Evolutionary conservation across 2,113 vertebrate species (phyloP).

Genomic region (Protomyctophum bolini): DNA sequence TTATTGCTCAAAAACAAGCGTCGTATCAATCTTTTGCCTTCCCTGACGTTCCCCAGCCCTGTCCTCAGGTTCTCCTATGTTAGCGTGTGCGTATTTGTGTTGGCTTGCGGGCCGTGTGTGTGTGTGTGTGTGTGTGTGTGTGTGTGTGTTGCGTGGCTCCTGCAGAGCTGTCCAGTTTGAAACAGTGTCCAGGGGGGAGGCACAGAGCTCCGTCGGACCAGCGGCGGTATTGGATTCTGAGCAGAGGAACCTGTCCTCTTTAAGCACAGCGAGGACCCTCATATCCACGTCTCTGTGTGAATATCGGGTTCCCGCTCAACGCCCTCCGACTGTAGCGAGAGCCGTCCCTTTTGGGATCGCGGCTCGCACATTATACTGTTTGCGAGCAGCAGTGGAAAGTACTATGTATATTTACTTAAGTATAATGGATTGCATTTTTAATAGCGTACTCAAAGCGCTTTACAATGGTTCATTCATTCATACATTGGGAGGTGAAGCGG

Average conservation of each 20-base stretch:
- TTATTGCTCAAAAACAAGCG: slow-evolving; percentile 21
- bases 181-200: slow-evolving; percentile 39
- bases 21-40: slow-evolving; percentile 22
- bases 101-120: slow-evolving; percentile 37
- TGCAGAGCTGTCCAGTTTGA: slow-evolving; percentile 53
- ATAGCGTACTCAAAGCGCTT: no score
- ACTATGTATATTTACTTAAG: no score
- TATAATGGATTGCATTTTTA: no score
- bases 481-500: no score
- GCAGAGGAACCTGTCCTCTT: slow-evolving; percentile 51
- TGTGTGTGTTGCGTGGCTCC: slow-evolving; percentile 16
- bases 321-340: slow-evolving; percentile 1
- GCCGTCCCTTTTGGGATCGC: background rate
- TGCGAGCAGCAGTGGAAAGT: no score
- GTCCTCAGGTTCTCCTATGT: slow-evolving; percentile 33
- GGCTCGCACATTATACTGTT: slow-evolving; percentile 26
- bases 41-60: slow-evolving; percentile 3
- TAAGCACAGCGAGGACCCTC: slow-evolving; percentile 53
- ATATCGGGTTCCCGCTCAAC: slow-evolving; percentile 56
- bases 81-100: slow-evolving; percentile 32
- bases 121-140: no score
- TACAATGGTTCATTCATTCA: no score
- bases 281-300: slow-evolving; percentile 58
- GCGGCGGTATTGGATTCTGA: slow-evolving; percentile 41
- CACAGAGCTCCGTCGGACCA: slow-evolving; percentile 28